Evolutionary conservation across 2,888 invertebrate species (phyloP).

Genomic region (Clunio marinus): DNA sequence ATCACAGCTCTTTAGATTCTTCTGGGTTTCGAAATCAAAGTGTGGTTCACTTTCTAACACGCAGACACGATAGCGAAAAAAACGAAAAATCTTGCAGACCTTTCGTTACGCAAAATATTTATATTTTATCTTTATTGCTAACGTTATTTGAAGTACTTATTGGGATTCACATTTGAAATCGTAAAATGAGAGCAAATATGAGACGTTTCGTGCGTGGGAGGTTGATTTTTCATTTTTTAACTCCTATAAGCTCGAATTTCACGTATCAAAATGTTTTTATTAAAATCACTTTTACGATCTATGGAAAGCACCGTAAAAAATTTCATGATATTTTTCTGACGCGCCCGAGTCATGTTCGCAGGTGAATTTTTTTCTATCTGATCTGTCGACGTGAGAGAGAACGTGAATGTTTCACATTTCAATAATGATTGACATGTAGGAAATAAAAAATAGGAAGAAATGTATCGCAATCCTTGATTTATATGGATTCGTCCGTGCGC

Average conservation of each 20-base stretch:
- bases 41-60: neutral
- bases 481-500: neutral
- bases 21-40: no score
- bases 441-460: neutral
- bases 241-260: neutral
- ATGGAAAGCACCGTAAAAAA: conserved; percentile 20
- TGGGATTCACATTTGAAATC: neutral
- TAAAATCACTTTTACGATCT: conserved; percentile 30
- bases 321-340: neutral
- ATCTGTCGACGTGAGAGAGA: neutral
- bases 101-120: conserved; percentile 5
- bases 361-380: conserved; percentile 31
- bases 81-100: neutral
- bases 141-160: neutral
- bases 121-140: conserved; percentile 11
- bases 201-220: neutral
- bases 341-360: conserved; percentile 2
- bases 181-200: conserved; percentile 29
- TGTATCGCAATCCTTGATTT: conserved; percentile 28
- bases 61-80: neutral
- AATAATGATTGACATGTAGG: conserved; percentile 36
- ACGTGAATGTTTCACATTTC: neutral
- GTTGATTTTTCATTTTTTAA: conserved; percentile 16
- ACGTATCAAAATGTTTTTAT: conserved; percentile 33
- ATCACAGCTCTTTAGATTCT: no score